Conservation (phyloP, 2,797 vertebrate genomes). For the Tragopan temminckii region DNA sequence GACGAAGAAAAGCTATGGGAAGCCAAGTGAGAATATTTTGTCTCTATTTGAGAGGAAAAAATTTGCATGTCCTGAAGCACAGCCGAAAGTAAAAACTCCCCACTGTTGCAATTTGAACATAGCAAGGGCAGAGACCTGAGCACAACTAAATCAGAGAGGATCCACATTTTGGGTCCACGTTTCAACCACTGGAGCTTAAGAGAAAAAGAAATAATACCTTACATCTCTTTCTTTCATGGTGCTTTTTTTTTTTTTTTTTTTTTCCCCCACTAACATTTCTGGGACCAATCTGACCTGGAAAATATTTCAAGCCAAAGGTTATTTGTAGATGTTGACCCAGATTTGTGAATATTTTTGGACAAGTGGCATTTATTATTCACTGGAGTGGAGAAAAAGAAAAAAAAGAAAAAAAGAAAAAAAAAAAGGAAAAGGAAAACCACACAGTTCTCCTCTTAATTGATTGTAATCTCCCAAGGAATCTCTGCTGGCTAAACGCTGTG, state of each 20-base stretch:
- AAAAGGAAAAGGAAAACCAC: not conserved
- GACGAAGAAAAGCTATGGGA: not conserved
- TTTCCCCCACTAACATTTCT: not conserved
- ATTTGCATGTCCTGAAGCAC: not conserved
- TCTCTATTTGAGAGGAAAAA: not conserved
- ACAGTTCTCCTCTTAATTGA: not conserved
- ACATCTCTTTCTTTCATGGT: not conserved
- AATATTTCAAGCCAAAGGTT: slow-evolving; percentile 49
- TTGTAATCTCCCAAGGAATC: slow-evolving; percentile 20
- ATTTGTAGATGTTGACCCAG: slow-evolving; percentile 52
- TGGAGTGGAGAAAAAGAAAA: rapidly evolving
- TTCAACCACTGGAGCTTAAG: not conserved
- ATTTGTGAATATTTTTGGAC: slow-evolving; percentile 47
- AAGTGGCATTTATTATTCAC: slow-evolving; percentile 15
- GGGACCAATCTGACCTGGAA: slow-evolving; percentile 4
- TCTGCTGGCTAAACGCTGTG: not conserved
- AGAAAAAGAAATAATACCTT: not conserved
- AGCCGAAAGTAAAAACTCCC: not conserved
- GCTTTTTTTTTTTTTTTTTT: not conserved
- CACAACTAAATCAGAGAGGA: not conserved
- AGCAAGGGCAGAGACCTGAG: not conserved
- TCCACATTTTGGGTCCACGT: not conserved
- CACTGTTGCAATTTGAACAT: not conserved
- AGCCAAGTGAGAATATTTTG: not conserved
- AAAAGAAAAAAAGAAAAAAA: no score